phyloP scores from a whole-genome alignment of 2,113 vertebrate genomes.

The Lichenostomus cassidix region DNA sequence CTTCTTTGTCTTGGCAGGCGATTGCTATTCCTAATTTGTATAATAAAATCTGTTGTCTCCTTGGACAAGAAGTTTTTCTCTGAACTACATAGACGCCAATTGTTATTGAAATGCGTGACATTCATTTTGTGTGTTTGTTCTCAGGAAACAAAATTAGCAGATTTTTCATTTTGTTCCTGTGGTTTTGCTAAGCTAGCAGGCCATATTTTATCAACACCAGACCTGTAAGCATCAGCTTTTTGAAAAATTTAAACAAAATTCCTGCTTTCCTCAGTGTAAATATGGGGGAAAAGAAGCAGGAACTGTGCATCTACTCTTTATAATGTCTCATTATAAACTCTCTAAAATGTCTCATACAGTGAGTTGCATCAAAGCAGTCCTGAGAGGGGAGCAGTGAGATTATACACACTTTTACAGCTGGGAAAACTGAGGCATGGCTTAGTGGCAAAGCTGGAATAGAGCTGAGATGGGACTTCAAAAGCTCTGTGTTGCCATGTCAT shows the following conservation, averaged over 20 bases:
- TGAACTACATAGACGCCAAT: not conserved
- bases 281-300: not conserved
- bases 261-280: not conserved
- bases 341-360: not conserved
- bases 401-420: not conserved
- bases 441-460: not conserved
- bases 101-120: conserved; percentile 20
- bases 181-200: conserved; percentile 20
- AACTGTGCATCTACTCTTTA: not conserved
- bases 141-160: conserved; percentile 21
- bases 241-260: not conserved
- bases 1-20: not conserved
- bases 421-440: not conserved
- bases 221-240: not conserved
- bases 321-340: not conserved
- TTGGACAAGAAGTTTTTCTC: conserved; percentile 36
- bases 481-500: not conserved
- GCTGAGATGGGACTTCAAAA: not conserved
- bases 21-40: conserved; percentile 34
- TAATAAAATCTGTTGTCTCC: conserved; percentile 44
- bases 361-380: not conserved
- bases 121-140: conserved; percentile 46
- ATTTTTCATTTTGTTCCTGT: conserved; percentile 32
- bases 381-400: not conserved
- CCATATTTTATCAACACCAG: conserved; percentile 9